Evolutionary conservation across 2,113 vertebrate genomes (phyloP), one percentile per base, ranked within the genome.

Genomic region (Lasiurus cinereus): DNA sequence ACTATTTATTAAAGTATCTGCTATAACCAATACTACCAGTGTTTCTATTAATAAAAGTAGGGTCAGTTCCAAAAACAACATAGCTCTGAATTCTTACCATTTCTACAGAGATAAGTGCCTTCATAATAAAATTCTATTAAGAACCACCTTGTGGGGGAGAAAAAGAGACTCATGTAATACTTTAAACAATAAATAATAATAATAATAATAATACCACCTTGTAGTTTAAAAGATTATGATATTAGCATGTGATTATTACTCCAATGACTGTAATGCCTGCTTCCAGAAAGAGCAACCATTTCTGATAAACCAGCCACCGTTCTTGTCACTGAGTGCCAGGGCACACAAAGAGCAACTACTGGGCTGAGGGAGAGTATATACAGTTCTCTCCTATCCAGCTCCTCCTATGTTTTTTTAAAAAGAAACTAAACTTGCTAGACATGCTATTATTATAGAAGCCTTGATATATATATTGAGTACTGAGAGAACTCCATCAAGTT

Each of bases 311-410:
- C 66, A 93, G 19, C 21, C 54, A 43, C 19, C 56, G 19, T 50
- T 86, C 84, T 54, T 82, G 94, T 66, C 67, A 78, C n/a, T 73
- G 39, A 84, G 94, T 52, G 54, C 24, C 77, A 96, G 83, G 39
- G 95, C 83, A 62, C 62, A 33, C 21, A 72, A 33, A 77, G 46
- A 77, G 70, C 59, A 33, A 90, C 78, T 36, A 48, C 0, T 59
- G 36, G 16, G 43, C 50, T 88, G 64, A 66, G 2, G 80, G 27
- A 91, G 33, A 83, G 21, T 5, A 56, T 19, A 91, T 6, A 56
- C 19, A 88, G 8, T 67, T 90, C 22, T 96, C 46, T 22, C 82
- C 22, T 69, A 62, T 5, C 12, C 1, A 13, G 13, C 24, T 56
- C 52, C 15, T 93, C 39, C 77, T 91, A 91, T 87, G 56, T 50